A percentile compares a stretch with the other conserved stretches of the same genome.
Conservation (phyloP, 2,888 invertebrate genomes). For the Drosophila kokeensis region DNA sequence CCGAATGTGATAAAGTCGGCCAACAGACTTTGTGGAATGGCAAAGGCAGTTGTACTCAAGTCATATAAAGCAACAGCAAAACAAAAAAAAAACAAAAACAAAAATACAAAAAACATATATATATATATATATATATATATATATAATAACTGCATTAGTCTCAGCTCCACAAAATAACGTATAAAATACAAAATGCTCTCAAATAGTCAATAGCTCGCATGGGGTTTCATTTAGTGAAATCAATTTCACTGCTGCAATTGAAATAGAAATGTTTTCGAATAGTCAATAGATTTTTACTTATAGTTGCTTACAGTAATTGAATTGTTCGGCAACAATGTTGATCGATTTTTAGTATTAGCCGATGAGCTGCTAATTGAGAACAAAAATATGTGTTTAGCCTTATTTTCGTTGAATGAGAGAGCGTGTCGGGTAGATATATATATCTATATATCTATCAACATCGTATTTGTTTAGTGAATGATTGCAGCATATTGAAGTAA, state of each 20-base stretch:
- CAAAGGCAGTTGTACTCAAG: not conserved
- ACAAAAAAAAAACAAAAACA: conserved; percentile 1
- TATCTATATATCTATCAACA: not conserved
- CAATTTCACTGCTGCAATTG: not conserved
- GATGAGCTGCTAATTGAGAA: not conserved
- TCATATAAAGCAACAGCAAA: not conserved
- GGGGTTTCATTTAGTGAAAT: not conserved
- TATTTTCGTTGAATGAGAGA: not conserved
- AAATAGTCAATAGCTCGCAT: not conserved
- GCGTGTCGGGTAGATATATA: not conserved
- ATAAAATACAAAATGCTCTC: not conserved
- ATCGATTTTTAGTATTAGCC: not conserved
- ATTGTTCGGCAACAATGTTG: not conserved
- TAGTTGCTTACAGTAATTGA: not conserved
- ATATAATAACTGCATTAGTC: not conserved
- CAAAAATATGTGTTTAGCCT: not conserved
- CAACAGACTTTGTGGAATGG: not conserved
- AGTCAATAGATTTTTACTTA: not conserved
- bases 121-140: not conserved
- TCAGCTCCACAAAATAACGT: not conserved
- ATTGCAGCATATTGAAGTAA: not conserved
- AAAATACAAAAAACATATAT: not conserved
- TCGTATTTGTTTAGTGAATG: not conserved
- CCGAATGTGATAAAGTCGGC: not conserved
- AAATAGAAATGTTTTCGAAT: not conserved